Evolutionary conservation across 2,113 vertebrate species (phyloP).

Genomic region (Eudyptes chrysolophus): DNA sequence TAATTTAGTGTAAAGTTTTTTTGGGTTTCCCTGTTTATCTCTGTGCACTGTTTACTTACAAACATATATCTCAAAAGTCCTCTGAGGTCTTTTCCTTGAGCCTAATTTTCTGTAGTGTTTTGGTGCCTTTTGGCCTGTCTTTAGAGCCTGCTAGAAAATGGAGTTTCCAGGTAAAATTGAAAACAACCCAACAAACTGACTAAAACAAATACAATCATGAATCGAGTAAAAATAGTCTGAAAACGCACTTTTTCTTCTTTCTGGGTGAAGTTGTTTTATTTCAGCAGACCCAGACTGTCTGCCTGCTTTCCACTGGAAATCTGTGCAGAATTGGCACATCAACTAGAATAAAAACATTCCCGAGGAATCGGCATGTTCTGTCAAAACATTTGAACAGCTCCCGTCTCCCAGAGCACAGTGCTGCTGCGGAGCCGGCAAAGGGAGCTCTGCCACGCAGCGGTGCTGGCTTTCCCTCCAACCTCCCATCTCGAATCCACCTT

Average conservation of each 20-base stretch:
- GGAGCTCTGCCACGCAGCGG: neutral
- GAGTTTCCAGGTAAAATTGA: neutral
- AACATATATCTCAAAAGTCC: neutral
- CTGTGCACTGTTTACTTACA: neutral
- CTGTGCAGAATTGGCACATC: slow-evolving; percentile 45
- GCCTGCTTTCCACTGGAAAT: slow-evolving; percentile 59
- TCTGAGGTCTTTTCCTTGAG: neutral
- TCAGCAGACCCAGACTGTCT: slow-evolving; percentile 45
- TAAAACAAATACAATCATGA: neutral
- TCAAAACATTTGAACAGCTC: slow-evolving; percentile 66
- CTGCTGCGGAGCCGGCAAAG: neutral
- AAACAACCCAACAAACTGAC: neutral
- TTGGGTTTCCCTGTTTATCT: neutral
- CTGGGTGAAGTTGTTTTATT: neutral
- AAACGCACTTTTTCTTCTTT: neutral
- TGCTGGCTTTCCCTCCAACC: neutral
- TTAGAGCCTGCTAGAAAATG: neutral
- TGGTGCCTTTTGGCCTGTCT: neutral
- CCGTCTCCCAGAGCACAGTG: neutral
- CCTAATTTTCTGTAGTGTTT: neutral
- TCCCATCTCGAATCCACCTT: neutral
- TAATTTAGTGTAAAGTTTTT: neutral
- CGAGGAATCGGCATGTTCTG: slow-evolving; percentile 50
- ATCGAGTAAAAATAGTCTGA: neutral
- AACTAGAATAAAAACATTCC: slow-evolving; percentile 64